These are phyloP conservation scores for Procambarus clarkii DNA, from an alignment of 1,140 invertebrate species.

Conservation along the genomic window DNA sequence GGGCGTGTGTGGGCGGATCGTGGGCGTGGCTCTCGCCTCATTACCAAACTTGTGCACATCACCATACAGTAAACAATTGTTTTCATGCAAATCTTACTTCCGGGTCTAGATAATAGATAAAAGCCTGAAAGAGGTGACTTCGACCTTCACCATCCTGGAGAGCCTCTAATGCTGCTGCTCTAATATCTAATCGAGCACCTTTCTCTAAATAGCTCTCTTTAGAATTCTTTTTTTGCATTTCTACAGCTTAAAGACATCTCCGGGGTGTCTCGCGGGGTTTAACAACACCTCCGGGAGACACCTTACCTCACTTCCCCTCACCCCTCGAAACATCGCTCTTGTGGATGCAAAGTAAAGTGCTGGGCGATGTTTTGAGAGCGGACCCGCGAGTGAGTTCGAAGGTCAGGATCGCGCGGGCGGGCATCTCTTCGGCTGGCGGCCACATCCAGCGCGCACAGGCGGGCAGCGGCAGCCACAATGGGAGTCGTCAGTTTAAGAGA, in stretches of 20 bases:
- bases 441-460: neutral
- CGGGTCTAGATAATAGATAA: conserved; percentile 65
- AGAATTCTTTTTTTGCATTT: too few species aligned
- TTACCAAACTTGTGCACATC: conserved; percentile 28
- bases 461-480: too few species aligned
- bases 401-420: neutral
- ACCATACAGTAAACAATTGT: conserved; percentile 40
- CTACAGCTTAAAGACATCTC: too few species aligned
- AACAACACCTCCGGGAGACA: too few species aligned
- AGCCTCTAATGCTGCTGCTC: too few species aligned
- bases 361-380: neutral
- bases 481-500: too few species aligned
- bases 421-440: neutral
- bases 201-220: too few species aligned
- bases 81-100: conserved; percentile 47
- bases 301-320: too few species aligned
- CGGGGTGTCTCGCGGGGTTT: too few species aligned
- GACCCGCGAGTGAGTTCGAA: neutral
- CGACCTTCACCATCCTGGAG: neutral
- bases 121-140: neutral
- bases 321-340: neutral
- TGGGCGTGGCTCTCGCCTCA: conserved; percentile 6
- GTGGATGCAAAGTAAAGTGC: neutral
- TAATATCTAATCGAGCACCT: too few species aligned
- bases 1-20: neutral